These are phyloP conservation scores for Brenthis hecate DNA, from an alignment of 2,888 invertebrate genomes.

Conservation along the genomic window DNA sequence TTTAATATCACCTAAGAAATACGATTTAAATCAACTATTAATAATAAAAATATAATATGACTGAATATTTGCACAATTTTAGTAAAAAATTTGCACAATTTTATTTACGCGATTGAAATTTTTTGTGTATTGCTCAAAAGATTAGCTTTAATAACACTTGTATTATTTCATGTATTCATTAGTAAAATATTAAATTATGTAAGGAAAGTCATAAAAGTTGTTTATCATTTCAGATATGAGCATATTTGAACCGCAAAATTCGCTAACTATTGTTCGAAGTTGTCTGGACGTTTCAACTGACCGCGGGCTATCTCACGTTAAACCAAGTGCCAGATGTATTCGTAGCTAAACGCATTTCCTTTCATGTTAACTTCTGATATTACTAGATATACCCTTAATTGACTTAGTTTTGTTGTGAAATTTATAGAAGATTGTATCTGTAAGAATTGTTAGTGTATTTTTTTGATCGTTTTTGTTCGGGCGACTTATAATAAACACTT, in stretches of 20 bases:
- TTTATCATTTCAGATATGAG: slow-evolving; percentile 7
- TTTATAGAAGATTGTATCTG: neutral
- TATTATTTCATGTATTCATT: neutral
- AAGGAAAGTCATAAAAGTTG: slow-evolving; percentile 3
- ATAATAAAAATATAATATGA: too few relatives aligned
- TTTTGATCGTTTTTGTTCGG: too few relatives aligned
- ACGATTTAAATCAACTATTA: too few relatives aligned
- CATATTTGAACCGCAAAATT: slow-evolving; percentile 20
- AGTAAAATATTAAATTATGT: neutral
- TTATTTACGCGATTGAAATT: too few relatives aligned
- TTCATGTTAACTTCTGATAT: neutral
- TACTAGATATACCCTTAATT: neutral
- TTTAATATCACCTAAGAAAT: too few relatives aligned
- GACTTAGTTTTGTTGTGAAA: neutral
- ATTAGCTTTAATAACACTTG: too few relatives aligned
- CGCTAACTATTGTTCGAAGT: slow-evolving; percentile 32
- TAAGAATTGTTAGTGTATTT: too few relatives aligned
- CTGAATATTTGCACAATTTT: too few relatives aligned
- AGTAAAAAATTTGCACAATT: too few relatives aligned
- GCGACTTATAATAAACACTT: too few relatives aligned
- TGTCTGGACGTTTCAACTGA: slow-evolving; percentile 24
- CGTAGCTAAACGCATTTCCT: slow-evolving; percentile 13
- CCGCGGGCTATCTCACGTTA: slow-evolving; percentile 33
- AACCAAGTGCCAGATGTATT: slow-evolving; percentile 19
- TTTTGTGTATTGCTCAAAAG: too few relatives aligned